phyloP scores from a whole-genome alignment of 2,888 invertebrate genomes.

The Aphodius granarius region DNA sequence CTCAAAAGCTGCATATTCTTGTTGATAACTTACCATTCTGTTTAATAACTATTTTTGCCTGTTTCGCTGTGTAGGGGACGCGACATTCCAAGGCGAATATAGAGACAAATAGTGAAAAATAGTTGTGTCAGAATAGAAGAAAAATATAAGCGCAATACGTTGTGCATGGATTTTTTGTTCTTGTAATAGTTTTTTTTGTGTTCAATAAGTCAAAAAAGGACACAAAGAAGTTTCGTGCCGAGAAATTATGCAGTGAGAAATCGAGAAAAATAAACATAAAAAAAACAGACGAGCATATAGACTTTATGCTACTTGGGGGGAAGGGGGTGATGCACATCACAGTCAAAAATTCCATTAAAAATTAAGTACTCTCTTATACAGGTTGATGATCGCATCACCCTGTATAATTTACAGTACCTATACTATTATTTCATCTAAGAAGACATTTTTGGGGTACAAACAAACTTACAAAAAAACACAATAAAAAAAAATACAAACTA shows the following conservation, averaged over 20 bases:
- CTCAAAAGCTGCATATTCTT: slow-evolving; percentile 53
- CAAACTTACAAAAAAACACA: neutral
- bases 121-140: slow-evolving; percentile 58
- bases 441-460: slow-evolving; percentile 1
- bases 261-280: slow-evolving; percentile 25
- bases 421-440: neutral
- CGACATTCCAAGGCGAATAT: slow-evolving; percentile 57
- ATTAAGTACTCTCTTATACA: neutral
- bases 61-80: slow-evolving; percentile 54
- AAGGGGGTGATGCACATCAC: neutral
- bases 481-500: neutral
- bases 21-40: slow-evolving; percentile 56
- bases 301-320: slow-evolving; percentile 50
- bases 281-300: slow-evolving; percentile 35
- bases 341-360: slow-evolving; percentile 24
- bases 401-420: neutral
- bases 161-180: slow-evolving; percentile 48
- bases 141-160: slow-evolving; percentile 54
- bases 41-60: slow-evolving; percentile 56
- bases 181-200: slow-evolving; percentile 37
- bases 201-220: slow-evolving; percentile 21
- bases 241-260: slow-evolving; percentile 50
- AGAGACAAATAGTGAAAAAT: slow-evolving; percentile 58
- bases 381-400: neutral
- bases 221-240: slow-evolving; percentile 44